Conservation (phyloP, 2,113 vertebrate species). For the Aleadryas rufinucha region DNA sequence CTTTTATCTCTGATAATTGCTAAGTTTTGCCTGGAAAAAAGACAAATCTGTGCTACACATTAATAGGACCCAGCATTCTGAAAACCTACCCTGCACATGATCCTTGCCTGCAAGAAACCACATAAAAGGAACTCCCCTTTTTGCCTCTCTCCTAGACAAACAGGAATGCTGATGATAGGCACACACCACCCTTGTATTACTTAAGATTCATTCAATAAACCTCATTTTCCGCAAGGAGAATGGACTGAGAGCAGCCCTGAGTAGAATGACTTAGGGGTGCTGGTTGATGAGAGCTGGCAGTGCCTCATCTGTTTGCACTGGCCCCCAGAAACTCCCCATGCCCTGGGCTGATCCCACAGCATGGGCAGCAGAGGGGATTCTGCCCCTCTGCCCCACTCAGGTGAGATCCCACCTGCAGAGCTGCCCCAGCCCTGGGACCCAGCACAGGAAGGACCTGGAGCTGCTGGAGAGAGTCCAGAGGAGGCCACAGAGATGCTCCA, state of each 20-base stretch:
- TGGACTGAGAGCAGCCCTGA: not conserved
- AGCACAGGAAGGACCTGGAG: not conserved
- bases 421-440: not conserved
- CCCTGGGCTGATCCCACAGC: not conserved
- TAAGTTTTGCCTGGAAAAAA: not conserved
- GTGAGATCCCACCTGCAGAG: not conserved
- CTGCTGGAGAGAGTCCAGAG: not conserved
- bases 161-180: not conserved
- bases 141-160: not conserved
- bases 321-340: not conserved
- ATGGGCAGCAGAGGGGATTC: not conserved
- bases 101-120: not conserved
- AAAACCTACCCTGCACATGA: not conserved
- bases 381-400: not conserved
- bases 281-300: not conserved
- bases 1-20: not conserved
- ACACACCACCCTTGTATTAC: not conserved
- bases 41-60: not conserved
- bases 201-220: not conserved
- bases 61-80: not conserved
- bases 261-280: not conserved
- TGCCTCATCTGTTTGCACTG: not conserved
- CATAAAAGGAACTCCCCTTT: not conserved
- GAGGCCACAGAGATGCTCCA: not conserved
- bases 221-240: not conserved